Percentiles rank a stretch among this genome's conserved stretches.
Evolutionary conservation across 2,797 vertebrate species (phyloP).

Genomic region (Xyrichtys novacula): DNA sequence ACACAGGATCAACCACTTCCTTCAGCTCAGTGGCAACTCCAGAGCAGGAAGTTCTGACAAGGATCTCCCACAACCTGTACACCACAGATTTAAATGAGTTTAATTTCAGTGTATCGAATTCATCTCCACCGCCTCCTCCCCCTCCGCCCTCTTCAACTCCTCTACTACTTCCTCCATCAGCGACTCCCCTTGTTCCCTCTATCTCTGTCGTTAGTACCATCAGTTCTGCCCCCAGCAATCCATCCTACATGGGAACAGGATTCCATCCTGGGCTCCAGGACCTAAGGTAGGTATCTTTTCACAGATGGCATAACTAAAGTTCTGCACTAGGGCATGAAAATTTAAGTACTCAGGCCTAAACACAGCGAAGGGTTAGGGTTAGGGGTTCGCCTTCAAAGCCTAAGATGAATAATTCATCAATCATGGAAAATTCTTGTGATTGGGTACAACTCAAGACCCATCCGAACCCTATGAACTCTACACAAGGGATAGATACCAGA

Average conservation of each 20-base stretch:
- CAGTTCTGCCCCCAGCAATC: slow-evolving; percentile 5
- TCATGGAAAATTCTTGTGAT: no score
- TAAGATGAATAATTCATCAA: no score
- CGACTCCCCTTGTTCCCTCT: slow-evolving; percentile 10
- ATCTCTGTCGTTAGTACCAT: slow-evolving; percentile 1
- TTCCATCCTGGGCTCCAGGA: slow-evolving; percentile 31
- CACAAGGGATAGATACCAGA: no score
- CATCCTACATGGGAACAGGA: slow-evolving; percentile 8
- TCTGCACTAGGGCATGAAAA: background rate
- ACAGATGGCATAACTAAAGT: background rate
- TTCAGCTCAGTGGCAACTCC: background rate
- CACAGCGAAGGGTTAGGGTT: background rate
- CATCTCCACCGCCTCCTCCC: slow-evolving; percentile 34
- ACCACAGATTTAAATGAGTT: background rate
- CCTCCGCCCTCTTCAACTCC: slow-evolving; percentile 44
- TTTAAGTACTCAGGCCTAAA: background rate
- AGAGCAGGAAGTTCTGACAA: slow-evolving; percentile 19
- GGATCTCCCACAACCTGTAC: slow-evolving; percentile 20
- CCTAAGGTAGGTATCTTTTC: slow-evolving; percentile 46
- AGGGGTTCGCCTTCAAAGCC: no score
- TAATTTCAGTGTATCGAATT: background rate
- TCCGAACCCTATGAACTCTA: no score
- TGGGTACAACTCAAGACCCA: no score
- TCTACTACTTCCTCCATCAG: slow-evolving; percentile 45
- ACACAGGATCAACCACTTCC: background rate